phyloP scores from a whole-genome alignment of 2,888 invertebrate genomes.

The Protophormia terraenovae region DNA sequence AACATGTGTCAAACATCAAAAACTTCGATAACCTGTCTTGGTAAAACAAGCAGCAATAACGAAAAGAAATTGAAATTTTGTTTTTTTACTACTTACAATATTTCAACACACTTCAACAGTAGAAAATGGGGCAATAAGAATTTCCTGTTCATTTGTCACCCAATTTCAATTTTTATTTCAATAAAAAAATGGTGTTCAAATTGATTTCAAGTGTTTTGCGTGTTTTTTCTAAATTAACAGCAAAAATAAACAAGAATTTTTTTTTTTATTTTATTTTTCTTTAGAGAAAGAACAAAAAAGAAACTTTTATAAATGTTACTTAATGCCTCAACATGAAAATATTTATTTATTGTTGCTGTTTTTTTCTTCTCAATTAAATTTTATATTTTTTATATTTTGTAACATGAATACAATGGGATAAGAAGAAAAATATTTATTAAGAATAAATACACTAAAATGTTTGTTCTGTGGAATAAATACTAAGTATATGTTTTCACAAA shows the following conservation, averaged over 20 bases:
- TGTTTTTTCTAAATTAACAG: slow-evolving; percentile 39
- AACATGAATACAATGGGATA: not conserved
- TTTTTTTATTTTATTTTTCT: not conserved
- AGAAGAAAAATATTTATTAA: not conserved
- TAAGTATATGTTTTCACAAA: too few relatives aligned
- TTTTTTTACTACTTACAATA: not conserved
- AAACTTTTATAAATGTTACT: slow-evolving; percentile 71
- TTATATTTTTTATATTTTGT: slow-evolving; percentile 53
- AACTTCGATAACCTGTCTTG: not conserved
- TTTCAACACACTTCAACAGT: not conserved
- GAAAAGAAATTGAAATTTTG: slow-evolving; percentile 19
- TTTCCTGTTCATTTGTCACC: slow-evolving; percentile 41
- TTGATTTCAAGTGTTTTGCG: slow-evolving; percentile 30
- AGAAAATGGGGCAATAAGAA: not conserved
- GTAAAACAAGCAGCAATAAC: not conserved
- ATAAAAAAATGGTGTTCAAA: not conserved
- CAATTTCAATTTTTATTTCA: slow-evolving; percentile 14
- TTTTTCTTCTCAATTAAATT: slow-evolving; percentile 43
- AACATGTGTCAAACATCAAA: slow-evolving; percentile 60
- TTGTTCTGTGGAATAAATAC: too few relatives aligned
- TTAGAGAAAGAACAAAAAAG: slow-evolving; percentile 20
- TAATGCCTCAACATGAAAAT: slow-evolving; percentile 68
- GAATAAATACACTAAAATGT: too few relatives aligned
- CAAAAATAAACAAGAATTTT: slow-evolving; percentile 21
- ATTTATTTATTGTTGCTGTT: slow-evolving; percentile 64